Percentiles rank a stretch among this genome's conserved stretches.
phyloP scores from a whole-genome alignment of 2,888 invertebrate genomes.

The Scotopteryx bipunctaria region DNA sequence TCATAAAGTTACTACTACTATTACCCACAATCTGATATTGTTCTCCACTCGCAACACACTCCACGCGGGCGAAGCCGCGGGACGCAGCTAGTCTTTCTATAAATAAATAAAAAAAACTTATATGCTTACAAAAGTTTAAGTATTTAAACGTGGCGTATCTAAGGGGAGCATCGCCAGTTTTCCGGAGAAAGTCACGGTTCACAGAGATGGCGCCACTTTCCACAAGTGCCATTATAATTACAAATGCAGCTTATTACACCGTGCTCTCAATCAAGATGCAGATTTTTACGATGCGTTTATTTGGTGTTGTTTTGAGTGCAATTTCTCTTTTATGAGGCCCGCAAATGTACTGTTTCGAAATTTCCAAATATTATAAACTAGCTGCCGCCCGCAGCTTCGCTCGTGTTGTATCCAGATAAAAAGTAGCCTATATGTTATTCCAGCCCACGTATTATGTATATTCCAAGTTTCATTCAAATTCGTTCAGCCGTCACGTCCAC shows the following conservation, averaged over 20 bases:
- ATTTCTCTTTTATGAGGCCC: conserved; percentile 13
- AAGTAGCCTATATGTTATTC: too few relatives aligned
- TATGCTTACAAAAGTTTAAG: conserved; percentile 46
- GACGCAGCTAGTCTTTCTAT: background rate
- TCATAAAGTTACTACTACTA: too few relatives aligned
- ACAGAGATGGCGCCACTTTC: conserved; percentile 35
- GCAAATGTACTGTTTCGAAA: too few relatives aligned
- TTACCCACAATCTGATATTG: too few relatives aligned
- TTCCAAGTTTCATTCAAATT: too few relatives aligned
- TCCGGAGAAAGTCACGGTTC: conserved; percentile 51
- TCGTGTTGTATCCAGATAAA: too few relatives aligned
- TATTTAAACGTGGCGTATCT: conserved; percentile 37
- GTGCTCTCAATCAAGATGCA: conserved; percentile 15
- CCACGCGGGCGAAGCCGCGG: too few relatives aligned
- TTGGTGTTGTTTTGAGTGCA: background rate
- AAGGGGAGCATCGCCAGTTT: conserved; percentile 46
- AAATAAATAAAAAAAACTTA: background rate
- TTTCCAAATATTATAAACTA: too few relatives aligned
- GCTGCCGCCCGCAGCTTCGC: too few relatives aligned
- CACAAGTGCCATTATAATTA: conserved; percentile 1
- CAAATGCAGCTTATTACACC: conserved; percentile 9
- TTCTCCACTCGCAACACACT: too few relatives aligned
- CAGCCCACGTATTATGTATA: too few relatives aligned
- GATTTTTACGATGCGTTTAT: conserved; percentile 4
- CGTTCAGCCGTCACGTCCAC: too few relatives aligned